Evolutionary conservation across 2,797 vertebrate genomes (phyloP), one percentile per base, ranked within the genome.

Genomic region (Bovichtus diacanthus): DNA sequence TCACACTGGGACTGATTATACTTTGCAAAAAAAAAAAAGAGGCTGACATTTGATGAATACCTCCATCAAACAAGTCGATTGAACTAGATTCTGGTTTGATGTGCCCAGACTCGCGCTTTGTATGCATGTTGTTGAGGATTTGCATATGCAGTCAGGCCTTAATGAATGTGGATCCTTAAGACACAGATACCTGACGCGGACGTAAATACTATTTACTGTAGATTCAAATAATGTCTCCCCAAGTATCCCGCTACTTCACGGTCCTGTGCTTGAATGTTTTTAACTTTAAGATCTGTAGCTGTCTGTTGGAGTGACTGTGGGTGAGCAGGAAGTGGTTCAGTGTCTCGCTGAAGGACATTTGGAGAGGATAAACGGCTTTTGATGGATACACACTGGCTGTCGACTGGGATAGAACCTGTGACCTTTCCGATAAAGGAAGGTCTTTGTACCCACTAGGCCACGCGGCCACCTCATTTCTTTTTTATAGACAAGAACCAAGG

Each of bases 361-460:
- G 21, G 31, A 51, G 66, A 83, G 56, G 78, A 88, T 86, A 75
- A 88, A 83, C 43, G 13, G 55, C 78, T 85, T 86, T 47, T 80
- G 80, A 84, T 87, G 70, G 79, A 81, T 69, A 70, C 66, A 81
- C 70, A 53, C 64, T 64, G 53, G 62, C 80, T 65, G 77, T 79
- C 58, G 38, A 69, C 70, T 50, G 72, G 55, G 79, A 80, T 44
- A 51, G 62, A 82, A 80, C 72, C 64, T 39, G 58, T 53, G 74
- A 87, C 83, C 81, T 88, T 70, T 82, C 62, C 19, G 56, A 82
- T 91, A 81, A 90, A 76, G 36, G 77, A 74, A 83, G 80, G 82
- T 81, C 62, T 78, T 69, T 71, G 55, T 49, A 49, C 60, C 70
- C 64, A 74, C 69, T 18, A 50, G 81, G 79, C 81, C 62, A 66